These are phyloP conservation scores for Nyctibius grandis DNA, from an alignment of 2,797 vertebrate species.

Conservation along the genomic window DNA sequence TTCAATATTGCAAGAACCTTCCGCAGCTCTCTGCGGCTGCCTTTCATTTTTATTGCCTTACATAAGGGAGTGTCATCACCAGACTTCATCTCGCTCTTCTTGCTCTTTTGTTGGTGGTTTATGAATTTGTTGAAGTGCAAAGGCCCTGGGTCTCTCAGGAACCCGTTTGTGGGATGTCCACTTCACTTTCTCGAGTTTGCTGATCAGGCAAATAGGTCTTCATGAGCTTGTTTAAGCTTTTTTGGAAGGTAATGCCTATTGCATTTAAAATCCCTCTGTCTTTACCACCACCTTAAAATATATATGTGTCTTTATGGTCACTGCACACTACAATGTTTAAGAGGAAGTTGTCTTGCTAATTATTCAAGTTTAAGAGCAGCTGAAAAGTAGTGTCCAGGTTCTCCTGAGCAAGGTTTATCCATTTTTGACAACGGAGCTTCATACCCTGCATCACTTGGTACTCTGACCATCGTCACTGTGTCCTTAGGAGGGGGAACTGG, in stretches of 20 bases:
- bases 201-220: neutral
- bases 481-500: neutral
- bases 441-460: neutral
- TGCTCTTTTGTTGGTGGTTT: neutral
- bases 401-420: neutral
- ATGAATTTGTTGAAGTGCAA: neutral
- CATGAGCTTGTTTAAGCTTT: neutral
- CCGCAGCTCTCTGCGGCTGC: neutral
- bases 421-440: neutral
- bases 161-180: neutral
- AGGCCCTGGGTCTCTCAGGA: neutral
- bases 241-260: neutral
- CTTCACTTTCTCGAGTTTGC: conserved; percentile 5
- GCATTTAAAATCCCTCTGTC: neutral
- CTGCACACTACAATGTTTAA: neutral
- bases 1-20: neutral
- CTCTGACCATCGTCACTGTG: neutral
- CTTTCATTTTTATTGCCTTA: neutral
- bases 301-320: neutral
- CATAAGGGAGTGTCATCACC: neutral
- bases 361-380: neutral
- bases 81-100: neutral
- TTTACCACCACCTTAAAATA: neutral
- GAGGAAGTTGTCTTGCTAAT: neutral
- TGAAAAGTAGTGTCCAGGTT: neutral